Evolutionary conservation across 2,113 vertebrate genomes (phyloP).

Genomic region (Scomber japonicus): DNA sequence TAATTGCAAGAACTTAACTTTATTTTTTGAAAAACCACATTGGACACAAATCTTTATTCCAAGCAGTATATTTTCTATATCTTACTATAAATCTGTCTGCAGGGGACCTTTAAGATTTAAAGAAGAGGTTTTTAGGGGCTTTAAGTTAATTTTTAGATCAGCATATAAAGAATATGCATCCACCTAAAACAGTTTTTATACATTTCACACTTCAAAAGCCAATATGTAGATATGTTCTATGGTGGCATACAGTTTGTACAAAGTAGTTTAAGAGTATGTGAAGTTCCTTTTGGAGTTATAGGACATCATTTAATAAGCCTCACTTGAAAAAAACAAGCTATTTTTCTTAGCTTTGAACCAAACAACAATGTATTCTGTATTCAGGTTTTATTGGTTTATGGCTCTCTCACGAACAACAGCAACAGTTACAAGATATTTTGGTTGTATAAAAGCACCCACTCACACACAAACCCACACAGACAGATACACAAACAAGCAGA

Average conservation of each 20-base stretch:
- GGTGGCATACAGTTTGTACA: not conserved
- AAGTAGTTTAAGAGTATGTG: not conserved
- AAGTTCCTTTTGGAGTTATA: not conserved
- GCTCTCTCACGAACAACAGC: constrained; percentile 46
- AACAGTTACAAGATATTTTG: constrained; percentile 58
- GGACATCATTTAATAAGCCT: not conserved
- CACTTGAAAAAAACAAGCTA: not conserved
- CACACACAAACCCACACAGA: constrained; percentile 18
- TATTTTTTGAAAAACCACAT: too few relatives aligned
- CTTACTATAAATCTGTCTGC: too few relatives aligned
- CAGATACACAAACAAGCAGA: constrained; percentile 55
- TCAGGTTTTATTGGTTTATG: constrained; percentile 25
- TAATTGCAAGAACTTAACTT: too few relatives aligned
- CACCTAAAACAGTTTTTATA: too few relatives aligned
- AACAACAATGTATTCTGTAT: not conserved
- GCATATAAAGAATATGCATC: too few relatives aligned
- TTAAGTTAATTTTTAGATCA: too few relatives aligned
- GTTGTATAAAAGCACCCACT: constrained; percentile 48
- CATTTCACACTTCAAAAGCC: not conserved
- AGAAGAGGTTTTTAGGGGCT: too few relatives aligned
- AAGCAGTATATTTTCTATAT: too few relatives aligned
- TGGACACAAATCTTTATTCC: too few relatives aligned
- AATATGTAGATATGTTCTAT: not conserved
- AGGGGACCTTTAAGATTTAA: too few relatives aligned
- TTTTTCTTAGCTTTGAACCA: constrained; percentile 6